Percentiles rank a stretch among this genome's conserved stretches.
phyloP scores from a whole-genome alignment of 2,888 invertebrate species.

The Mesochorus sp. region DNA sequence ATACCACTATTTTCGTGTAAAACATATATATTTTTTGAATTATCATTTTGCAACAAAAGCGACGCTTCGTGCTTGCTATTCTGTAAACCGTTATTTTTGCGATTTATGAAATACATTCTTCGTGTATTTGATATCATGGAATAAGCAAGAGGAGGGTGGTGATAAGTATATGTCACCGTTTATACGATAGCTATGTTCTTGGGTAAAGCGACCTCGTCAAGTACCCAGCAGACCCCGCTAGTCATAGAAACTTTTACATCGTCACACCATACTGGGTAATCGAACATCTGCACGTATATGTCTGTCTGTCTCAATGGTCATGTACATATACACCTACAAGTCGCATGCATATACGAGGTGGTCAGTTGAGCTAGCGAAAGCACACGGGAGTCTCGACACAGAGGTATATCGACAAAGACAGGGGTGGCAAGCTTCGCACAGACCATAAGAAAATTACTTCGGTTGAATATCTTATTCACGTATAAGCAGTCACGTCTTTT shows the following conservation, averaged over 20 bases:
- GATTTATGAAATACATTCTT: slow-evolving; percentile 18
- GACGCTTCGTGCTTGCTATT: neutral
- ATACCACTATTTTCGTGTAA: neutral
- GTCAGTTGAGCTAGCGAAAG: slow-evolving; percentile 3
- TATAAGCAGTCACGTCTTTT: slow-evolving; percentile 62
- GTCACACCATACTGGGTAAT: slow-evolving; percentile 23
- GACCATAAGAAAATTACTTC: slow-evolving; percentile 77
- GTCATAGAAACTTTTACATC: slow-evolving; percentile 32
- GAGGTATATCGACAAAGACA: slow-evolving; percentile 47
- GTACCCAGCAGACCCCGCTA: slow-evolving; percentile 20
- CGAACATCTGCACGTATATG: neutral
- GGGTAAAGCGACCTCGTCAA: slow-evolving; percentile 36
- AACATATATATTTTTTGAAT: neutral
- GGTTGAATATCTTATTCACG: slow-evolving; percentile 74
- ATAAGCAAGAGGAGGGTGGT: slow-evolving; percentile 3
- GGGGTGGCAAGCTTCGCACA: slow-evolving; percentile 54
- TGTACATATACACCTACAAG: too few relatives aligned
- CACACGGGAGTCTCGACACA: slow-evolving; percentile 30
- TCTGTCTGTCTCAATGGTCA: too few relatives aligned
- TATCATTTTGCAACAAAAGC: neutral
- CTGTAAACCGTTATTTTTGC: neutral
- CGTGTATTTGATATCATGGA: slow-evolving; percentile 10
- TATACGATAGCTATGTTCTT: slow-evolving; percentile 34
- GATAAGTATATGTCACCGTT: slow-evolving; percentile 37
- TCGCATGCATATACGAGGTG: neutral